Conservation (phyloP, 2,888 invertebrate genomes). For the Beris chalybata region DNA sequence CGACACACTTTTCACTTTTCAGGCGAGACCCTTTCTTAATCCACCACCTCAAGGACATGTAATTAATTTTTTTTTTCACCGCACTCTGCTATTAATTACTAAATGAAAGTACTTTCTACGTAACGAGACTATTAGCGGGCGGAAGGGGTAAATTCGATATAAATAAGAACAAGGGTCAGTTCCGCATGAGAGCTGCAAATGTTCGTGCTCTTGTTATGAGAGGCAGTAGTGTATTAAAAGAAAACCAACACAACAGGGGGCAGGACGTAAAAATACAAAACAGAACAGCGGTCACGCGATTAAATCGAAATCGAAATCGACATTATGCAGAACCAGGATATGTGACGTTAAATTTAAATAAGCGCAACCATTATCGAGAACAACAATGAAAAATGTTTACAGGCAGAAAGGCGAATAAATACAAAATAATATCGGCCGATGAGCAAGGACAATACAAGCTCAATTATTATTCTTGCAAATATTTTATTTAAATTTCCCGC, state of each 20-base stretch:
- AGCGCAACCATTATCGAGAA: no score
- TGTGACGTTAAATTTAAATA: neutral
- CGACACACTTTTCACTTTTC: neutral
- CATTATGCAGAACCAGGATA: neutral
- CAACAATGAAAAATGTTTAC: no score
- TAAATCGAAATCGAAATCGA: neutral
- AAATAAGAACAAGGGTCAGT: neutral
- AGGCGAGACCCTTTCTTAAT: neutral
- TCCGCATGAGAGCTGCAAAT: neutral
- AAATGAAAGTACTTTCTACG: constrained; percentile 9
- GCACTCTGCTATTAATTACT: neutral
- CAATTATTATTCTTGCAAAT: no score
- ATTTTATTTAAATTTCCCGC: no score
- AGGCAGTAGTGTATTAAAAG: neutral
- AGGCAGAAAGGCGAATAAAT: no score
- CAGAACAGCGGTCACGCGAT: neutral
- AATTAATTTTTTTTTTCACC: neutral
- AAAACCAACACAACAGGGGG: neutral
- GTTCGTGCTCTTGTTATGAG: constrained; percentile 11
- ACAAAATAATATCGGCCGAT: no score
- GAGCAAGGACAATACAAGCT: no score
- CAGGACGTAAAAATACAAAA: neutral
- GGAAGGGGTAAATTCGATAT: neutral
- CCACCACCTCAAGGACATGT: neutral
- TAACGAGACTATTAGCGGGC: neutral